phyloP scores from a whole-genome alignment of 1,140 invertebrate genomes.

The Cydia strobilella region DNA sequence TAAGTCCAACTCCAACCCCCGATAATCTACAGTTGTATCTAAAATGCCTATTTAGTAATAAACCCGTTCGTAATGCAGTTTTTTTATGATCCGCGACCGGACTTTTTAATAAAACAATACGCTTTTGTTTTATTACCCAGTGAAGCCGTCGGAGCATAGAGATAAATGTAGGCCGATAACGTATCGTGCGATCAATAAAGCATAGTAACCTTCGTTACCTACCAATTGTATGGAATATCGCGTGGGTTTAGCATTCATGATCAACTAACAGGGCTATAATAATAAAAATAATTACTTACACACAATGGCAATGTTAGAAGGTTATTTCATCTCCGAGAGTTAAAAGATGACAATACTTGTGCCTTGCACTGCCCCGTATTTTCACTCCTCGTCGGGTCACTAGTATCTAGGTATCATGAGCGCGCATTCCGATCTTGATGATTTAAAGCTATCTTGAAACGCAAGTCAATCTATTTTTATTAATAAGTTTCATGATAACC shows the following conservation, averaged over 20 bases:
- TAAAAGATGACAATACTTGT: not conserved
- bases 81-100: slow-evolving; percentile 17
- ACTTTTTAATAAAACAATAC: slow-evolving; percentile 37
- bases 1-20: not conserved
- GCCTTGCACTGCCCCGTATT: not conserved
- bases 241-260: slow-evolving; percentile 36
- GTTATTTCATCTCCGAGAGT: not conserved
- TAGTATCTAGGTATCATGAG: too few relatives aligned
- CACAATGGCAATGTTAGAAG: not conserved
- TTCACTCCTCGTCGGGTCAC: not conserved
- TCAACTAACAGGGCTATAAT: slow-evolving; percentile 5
- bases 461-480: not conserved
- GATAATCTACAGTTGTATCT: slow-evolving; percentile 1
- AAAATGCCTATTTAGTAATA: slow-evolving; percentile 12
- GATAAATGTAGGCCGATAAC: slow-evolving; percentile 64
- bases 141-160: slow-evolving; percentile 41
- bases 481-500: not conserved
- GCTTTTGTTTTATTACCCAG: slow-evolving; percentile 40
- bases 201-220: slow-evolving; percentile 50
- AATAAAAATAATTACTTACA: not conserved
- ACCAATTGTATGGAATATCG: slow-evolving; percentile 41
- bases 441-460: not conserved
- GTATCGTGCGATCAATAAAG: slow-evolving; percentile 71
- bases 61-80: slow-evolving; percentile 3
- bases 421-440: not conserved